Percentiles rank a stretch among this genome's conserved stretches.
Evolutionary conservation across 2,888 invertebrate species (phyloP).

Genomic region (Andrena flavipes): DNA sequence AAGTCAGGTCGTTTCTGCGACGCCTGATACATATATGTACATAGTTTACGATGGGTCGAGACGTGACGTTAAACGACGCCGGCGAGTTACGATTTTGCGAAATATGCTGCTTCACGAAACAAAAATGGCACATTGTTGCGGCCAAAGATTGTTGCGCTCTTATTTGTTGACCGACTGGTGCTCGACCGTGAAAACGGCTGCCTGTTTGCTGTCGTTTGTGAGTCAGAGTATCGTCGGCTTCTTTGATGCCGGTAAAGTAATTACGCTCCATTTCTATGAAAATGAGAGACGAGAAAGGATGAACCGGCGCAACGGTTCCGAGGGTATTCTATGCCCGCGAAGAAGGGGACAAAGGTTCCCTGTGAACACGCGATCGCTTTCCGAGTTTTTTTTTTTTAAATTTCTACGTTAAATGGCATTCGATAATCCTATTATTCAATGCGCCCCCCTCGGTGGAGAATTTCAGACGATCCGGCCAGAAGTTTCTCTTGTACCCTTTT

Average conservation of each 20-base stretch:
- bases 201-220: slow-evolving; percentile 17
- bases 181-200: slow-evolving; percentile 27
- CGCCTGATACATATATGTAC: slow-evolving; percentile 3
- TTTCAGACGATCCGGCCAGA: neutral
- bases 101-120: neutral
- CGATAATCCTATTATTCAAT: neutral
- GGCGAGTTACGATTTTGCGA: neutral
- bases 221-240: neutral
- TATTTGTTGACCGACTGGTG: too few species aligned
- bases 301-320: too few species aligned
- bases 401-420: neutral
- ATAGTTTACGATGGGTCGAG: slow-evolving; percentile 7
- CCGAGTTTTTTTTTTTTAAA: too few species aligned
- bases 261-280: slow-evolving; percentile 29
- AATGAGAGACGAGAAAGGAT: neutral
- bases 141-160: neutral
- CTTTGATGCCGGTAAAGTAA: slow-evolving; percentile 33
- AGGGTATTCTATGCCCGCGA: too few species aligned
- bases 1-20: slow-evolving; percentile 19
- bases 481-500: neutral
- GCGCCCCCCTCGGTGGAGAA: neutral
- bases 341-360: too few species aligned
- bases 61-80: neutral
- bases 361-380: too few species aligned
- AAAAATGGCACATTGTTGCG: slow-evolving; percentile 48